These are phyloP conservation scores for Porites australiensis DNA, from an alignment of 64 coral and sea anemone species.

Conservation along the genomic window DNA sequence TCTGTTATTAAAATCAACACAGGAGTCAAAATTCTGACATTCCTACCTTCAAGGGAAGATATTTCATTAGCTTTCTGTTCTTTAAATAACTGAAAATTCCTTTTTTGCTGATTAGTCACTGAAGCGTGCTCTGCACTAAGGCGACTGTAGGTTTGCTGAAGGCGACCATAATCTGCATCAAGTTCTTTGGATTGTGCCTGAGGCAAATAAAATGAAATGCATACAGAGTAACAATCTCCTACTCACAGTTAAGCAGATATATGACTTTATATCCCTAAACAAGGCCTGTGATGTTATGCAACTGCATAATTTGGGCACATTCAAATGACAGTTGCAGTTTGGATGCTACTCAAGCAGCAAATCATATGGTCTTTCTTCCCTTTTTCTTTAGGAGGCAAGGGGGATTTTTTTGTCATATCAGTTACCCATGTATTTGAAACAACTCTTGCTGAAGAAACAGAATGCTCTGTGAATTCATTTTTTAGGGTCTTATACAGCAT, in stretches of 20 bases:
- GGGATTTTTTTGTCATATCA: too few species aligned
- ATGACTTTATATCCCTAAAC: too few species aligned
- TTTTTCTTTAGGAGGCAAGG: too few species aligned
- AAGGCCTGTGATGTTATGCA: too few species aligned
- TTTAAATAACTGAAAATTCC: slow-evolving; percentile 65
- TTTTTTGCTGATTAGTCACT: slow-evolving; percentile 42
- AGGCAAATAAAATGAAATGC: background rate
- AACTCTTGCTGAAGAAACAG: too few species aligned
- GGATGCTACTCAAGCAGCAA: too few species aligned
- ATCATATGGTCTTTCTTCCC: too few species aligned
- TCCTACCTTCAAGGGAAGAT: slow-evolving; percentile 70
- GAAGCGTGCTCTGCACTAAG: slow-evolving; percentile 78
- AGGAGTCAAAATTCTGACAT: background rate
- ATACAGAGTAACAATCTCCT: background rate
- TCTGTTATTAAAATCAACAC: background rate
- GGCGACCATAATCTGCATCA: slow-evolving; percentile 70
- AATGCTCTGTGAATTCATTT: too few species aligned
- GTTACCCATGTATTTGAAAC: too few species aligned
- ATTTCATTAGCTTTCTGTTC: slow-evolving; percentile 81
- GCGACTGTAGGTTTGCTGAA: slow-evolving; percentile 83
- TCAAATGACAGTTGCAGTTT: too few species aligned
- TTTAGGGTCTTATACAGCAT: too few species aligned
- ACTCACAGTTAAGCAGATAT: background rate
- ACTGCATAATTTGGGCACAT: too few species aligned
- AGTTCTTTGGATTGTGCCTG: slow-evolving; percentile 82